Evolutionary conservation across 2,888 invertebrate species (phyloP).

Genomic region (Eristalis arbustorum): DNA sequence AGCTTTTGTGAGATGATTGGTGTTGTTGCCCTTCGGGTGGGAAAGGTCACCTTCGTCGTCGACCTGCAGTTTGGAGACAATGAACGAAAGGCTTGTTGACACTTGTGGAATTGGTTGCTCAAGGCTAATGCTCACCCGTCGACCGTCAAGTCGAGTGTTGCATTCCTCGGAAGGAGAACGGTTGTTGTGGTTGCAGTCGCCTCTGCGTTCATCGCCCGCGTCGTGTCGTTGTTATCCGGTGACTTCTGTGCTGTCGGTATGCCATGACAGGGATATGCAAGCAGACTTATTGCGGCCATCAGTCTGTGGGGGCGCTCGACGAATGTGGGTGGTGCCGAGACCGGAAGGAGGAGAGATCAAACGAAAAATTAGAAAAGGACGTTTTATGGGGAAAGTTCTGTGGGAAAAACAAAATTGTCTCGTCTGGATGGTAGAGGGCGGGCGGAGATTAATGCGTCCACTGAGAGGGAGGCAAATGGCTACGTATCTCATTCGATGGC

Average conservation of each 20-base stretch:
- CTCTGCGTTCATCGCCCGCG: neutral
- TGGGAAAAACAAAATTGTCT: slow-evolving; percentile 22
- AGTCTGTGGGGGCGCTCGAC: slow-evolving; percentile 30
- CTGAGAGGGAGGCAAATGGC: neutral
- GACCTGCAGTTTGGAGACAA: neutral
- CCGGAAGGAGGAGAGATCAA: slow-evolving; percentile 38
- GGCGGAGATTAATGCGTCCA: slow-evolving; percentile 1
- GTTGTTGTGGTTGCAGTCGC: slow-evolving; percentile 43
- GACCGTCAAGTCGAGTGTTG: slow-evolving; percentile 48
- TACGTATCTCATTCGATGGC: neutral
- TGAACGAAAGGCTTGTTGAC: neutral
- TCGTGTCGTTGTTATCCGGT: slow-evolving; percentile 49
- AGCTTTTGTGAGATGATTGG: slow-evolving; percentile 75
- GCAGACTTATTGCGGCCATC: slow-evolving; percentile 55
- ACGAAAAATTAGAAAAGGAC: slow-evolving; percentile 40
- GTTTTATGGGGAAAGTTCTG: slow-evolving; percentile 30
- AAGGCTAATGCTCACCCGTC: slow-evolving; percentile 36
- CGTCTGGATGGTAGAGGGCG: slow-evolving; percentile 8
- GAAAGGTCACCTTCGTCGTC: slow-evolving; percentile 42
- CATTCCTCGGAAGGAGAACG: slow-evolving; percentile 53
- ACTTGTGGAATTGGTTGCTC: neutral
- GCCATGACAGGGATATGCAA: slow-evolving; percentile 51
- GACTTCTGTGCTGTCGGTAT: slow-evolving; percentile 64
- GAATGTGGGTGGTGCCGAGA: neutral
- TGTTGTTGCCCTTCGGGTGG: slow-evolving; percentile 62